Base-by-base conservation (phyloP, 2,797 vertebrate genomes). In the Chrysocyon brachyurus region DNA sequence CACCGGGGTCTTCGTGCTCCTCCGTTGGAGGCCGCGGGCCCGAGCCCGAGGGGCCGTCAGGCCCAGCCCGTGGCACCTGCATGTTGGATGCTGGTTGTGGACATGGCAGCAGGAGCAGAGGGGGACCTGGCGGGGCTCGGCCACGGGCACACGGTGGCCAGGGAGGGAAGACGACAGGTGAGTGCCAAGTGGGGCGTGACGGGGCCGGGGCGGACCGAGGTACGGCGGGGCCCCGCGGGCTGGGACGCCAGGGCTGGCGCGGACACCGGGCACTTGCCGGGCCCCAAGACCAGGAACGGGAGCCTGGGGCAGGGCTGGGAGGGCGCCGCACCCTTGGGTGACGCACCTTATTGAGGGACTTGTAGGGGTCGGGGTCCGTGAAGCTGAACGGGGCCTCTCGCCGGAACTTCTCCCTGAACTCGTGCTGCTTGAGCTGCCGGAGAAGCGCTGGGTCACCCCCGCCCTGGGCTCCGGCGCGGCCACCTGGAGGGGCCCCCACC, bases 361-460 rank as follows among this genome's bases (percentile, higher is more conserved):
- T 96, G 95, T 99, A 99, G 73, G 99, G 98, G 0, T 98, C 26
- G 1, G 98, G 97, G 78, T 97, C 98, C 0, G 75, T 28, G 91
- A 98, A 99, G 0, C 52, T 87, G 85, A 99, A 99, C 0, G 99
- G 99, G 1, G 99, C 98, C 0, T 98, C 94, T 4, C 0, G 91
- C 77, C 63, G 46, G 98, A 99, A 99, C 52, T 9, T 97, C 93
- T 99, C 98, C 2, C 98, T 63, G 97, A 99, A 98, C 59, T 98
- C 52, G 0, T 97, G 96, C 97, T 99, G 99, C 96, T 64, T 98
- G 46, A 98, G 75, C 99, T 99, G 4, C 0, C 1, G 52, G 77
- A 54, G 46, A 19, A 17, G 26, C 3, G 9, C 54, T 54, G 54
- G 54, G 12, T 15, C 12, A 12, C 54, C 54, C 54, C 54, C 54